Evolutionary conservation across 2,113 vertebrate species (phyloP), one percentile per base, ranked within the genome.

Genomic region (Mustelus asterias): DNA sequence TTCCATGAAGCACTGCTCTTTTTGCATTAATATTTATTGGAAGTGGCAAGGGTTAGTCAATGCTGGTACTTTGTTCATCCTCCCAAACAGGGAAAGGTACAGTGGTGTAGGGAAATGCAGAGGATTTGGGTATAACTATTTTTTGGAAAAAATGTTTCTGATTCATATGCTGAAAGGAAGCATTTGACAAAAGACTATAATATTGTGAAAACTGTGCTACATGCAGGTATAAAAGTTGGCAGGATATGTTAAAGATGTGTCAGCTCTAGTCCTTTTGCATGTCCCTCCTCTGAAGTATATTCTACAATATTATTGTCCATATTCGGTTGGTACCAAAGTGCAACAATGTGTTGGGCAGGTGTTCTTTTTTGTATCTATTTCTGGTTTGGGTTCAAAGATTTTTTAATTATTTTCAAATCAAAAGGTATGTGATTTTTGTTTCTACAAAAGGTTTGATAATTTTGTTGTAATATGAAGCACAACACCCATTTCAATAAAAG

Each of bases 391-490:
- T 95, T 95, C 94, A 95, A 54, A 95, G 65, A 70, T 29, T 72
- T 58, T 95, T 76, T 70, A 90, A 60, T 90, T 48, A 95, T 95
- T 95, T 72, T 26, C 44, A 69, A 95, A 95, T 95, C 94, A 76
- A 95, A 54, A 95, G 94, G 11, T 95, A 13, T 94, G 94, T 95
- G 94, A 72, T 95, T 94, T 94, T 95, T 95, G 41, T 95, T 95
- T 95, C 13, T 54, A 95, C 26, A 6, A 29, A 16, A 70, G 22
- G 26, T 95, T 95, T 95, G 41, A 95, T 95, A 95, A 95, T 95
- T 95, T 72, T 95, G 94, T 72, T 95, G 94, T 72, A 95, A 95
- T 95, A 72, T 95, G 44, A 93, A 93, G 33, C 60, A n/a, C 58
- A 63, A 24, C 88, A 93, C 60, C 63, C 94, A 95, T 95, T 95